Evolutionary conservation across 2,797 vertebrate genomes (phyloP).

Genomic region (Cyprinella venusta): DNA sequence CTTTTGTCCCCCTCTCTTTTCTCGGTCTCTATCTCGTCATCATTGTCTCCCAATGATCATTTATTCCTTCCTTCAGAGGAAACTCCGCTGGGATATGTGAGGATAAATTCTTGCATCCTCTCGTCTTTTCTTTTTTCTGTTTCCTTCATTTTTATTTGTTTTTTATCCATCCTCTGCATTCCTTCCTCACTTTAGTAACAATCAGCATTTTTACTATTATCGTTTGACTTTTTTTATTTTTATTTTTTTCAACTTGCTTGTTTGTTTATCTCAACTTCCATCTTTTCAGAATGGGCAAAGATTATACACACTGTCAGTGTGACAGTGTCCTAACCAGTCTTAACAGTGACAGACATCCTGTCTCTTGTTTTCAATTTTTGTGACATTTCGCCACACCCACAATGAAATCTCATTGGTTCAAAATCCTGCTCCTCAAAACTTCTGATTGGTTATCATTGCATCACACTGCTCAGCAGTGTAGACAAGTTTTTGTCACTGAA

Average conservation of each 20-base stretch:
- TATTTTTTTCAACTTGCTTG: not conserved
- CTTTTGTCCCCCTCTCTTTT: slow-evolving; percentile 56
- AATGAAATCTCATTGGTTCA: not conserved
- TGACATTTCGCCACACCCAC: not conserved
- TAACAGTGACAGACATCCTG: not conserved
- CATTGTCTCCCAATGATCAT: slow-evolving; percentile 66
- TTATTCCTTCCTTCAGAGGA: slow-evolving; percentile 79
- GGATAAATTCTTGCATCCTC: slow-evolving; percentile 71
- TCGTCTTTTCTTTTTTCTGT: slow-evolving; percentile 34
- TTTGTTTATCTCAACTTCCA: not conserved
- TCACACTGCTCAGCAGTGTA: not conserved
- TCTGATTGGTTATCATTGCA: not conserved
- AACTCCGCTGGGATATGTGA: slow-evolving; percentile 88
- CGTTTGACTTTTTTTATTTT: slow-evolving; percentile 30
- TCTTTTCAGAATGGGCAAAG: not conserved
- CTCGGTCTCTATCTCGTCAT: slow-evolving; percentile 45
- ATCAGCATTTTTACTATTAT: not conserved
- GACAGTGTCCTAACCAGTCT: slow-evolving; percentile 7
- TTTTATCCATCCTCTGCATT: slow-evolving; percentile 27
- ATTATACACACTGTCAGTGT: not conserved
- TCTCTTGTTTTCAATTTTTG: not conserved
- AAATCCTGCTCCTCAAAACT: not conserved
- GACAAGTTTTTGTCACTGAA: not conserved
- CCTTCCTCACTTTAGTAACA: slow-evolving; percentile 23
- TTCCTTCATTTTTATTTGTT: slow-evolving; percentile 14